Percentiles rank a stretch among this genome's conserved stretches.
Conservation (phyloP, 1,140 invertebrate species). For the Lepidotrigona ventralis region DNA sequence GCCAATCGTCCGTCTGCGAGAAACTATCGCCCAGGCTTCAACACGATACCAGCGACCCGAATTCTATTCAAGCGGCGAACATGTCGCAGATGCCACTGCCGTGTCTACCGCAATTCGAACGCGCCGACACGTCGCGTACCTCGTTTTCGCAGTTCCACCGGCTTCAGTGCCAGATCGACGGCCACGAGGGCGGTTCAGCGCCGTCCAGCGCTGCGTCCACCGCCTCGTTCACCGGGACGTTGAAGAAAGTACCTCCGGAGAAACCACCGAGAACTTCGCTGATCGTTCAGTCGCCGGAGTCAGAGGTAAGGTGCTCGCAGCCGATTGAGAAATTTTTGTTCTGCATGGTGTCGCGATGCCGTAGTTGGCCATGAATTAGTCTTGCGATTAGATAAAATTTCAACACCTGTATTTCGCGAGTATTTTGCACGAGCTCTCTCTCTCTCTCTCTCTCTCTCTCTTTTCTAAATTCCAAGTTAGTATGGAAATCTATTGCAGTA, state of each 20-base stretch:
- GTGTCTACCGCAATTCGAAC: constrained; percentile 74
- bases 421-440: no score
- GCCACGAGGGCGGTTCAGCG: constrained; percentile 65
- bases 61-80: constrained; percentile 72
- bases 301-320: constrained; percentile 72
- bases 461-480: no score
- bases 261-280: constrained; percentile 79
- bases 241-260: constrained; percentile 78
- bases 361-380: fast-evolving
- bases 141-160: constrained; percentile 73
- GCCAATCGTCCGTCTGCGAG: constrained; percentile 70
- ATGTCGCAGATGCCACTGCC: constrained; percentile 76
- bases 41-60: constrained; percentile 66
- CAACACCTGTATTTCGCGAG: no score
- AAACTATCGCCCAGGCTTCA: constrained; percentile 74
- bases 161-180: constrained; percentile 69
- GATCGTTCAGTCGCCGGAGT: constrained; percentile 76
- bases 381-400: neutral
- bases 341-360: neutral
- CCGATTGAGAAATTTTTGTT: neutral
- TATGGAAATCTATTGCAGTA: no score
- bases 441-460: no score
- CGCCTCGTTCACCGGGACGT: constrained; percentile 72
- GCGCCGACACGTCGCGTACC: constrained; percentile 65
- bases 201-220: constrained; percentile 33